A percentile compares a stretch with the other conserved stretches of the same genome.
phyloP scores from a whole-genome alignment of 2,113 vertebrate species.

The Cairina moschata region DNA sequence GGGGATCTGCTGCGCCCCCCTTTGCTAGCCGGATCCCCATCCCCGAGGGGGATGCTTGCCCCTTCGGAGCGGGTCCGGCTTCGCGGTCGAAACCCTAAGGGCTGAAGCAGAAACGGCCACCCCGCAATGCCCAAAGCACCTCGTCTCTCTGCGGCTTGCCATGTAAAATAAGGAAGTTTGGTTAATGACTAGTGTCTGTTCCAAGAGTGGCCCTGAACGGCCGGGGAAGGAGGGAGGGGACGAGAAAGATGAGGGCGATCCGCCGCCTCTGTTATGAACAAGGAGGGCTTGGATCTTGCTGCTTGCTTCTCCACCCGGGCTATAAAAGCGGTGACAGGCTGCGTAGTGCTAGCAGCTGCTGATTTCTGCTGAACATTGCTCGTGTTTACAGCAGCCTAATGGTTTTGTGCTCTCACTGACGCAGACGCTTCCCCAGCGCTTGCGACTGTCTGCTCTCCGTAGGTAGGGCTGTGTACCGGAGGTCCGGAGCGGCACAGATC shows the following conservation, averaged over 20 bases:
- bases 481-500: background rate
- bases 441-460: background rate
- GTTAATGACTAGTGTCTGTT: slow-evolving; percentile 66
- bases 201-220: slow-evolving; percentile 59
- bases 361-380: slow-evolving; percentile 61
- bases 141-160: slow-evolving; percentile 46
- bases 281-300: slow-evolving; percentile 60
- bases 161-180: slow-evolving; percentile 63
- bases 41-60: background rate
- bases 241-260: slow-evolving; percentile 60
- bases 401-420: slow-evolving; percentile 10
- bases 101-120: background rate
- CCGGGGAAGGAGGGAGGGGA: background rate
- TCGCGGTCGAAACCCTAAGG: slow-evolving; percentile 20
- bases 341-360: slow-evolving; percentile 41
- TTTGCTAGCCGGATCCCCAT: background rate
- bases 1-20: background rate
- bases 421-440: background rate
- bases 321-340: slow-evolving; percentile 56
- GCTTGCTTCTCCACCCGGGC: slow-evolving; percentile 53
- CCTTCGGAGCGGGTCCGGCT: slow-evolving; percentile 14
- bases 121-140: slow-evolving; percentile 50
- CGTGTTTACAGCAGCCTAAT: slow-evolving; percentile 18
- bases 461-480: background rate
- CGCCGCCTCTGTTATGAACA: slow-evolving; percentile 57